These are phyloP conservation scores for Bilobella aurantiaca DNA, from an alignment of 1,140 invertebrate species.

Conservation along the genomic window DNA sequence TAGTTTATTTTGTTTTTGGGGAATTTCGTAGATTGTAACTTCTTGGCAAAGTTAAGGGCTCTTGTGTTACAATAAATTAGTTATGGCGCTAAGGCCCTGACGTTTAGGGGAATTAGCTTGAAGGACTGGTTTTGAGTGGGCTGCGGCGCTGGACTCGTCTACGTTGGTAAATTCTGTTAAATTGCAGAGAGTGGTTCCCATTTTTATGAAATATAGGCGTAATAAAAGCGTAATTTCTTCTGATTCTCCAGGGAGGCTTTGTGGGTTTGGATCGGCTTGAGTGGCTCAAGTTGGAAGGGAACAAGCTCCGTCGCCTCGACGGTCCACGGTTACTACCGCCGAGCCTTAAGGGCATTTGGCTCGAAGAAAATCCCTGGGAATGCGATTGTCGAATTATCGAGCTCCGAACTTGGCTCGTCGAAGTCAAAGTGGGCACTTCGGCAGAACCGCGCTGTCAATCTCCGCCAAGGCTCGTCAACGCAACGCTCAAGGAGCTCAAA, in stretches of 20 bases:
- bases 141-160: neutral
- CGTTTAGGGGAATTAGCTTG: too few species aligned
- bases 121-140: too few species aligned
- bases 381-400: conserved; percentile 72
- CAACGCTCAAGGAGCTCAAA: conserved; percentile 56
- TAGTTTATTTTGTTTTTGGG: too few species aligned
- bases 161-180: conserved; percentile 1
- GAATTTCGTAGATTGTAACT: too few species aligned
- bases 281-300: conserved; percentile 71
- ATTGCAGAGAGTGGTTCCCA: neutral
- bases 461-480: conserved; percentile 55
- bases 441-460: conserved; percentile 57
- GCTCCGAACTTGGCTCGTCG: conserved; percentile 63
- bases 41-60: too few species aligned
- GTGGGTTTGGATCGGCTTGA: conserved; percentile 66
- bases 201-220: conserved; percentile 7
- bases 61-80: too few species aligned
- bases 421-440: conserved; percentile 57
- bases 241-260: conserved; percentile 52
- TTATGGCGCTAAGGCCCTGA: too few species aligned
- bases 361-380: conserved; percentile 78
- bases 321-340: conserved; percentile 58
- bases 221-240: conserved; percentile 5
- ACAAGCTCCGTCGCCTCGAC: conserved; percentile 59
- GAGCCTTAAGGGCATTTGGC: conserved; percentile 60